Base-by-base conservation (phyloP, 1,140 invertebrate species). In the Aphaenogaster rudis region DNA sequence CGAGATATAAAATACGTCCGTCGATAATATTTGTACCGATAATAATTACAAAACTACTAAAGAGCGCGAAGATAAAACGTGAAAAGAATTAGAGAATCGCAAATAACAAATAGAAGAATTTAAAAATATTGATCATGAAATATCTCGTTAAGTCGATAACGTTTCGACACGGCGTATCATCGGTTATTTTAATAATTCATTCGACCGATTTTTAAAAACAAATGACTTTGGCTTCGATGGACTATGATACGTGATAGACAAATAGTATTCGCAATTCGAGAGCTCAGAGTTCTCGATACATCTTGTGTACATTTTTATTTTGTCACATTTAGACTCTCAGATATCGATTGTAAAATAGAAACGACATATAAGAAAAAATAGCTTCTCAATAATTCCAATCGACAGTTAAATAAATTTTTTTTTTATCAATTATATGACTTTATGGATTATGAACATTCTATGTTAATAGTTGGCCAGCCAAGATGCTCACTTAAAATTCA, bases 211-310 rank as follows among this genome's bases (percentile, higher is more conserved):
- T 33, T 71, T 54, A 11, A 21, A 59, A 86, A 92, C 93, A 21
- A 90, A 92, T 50, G 82, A 86, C 94, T 95, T 95, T 95, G 94
- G 94, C 91, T 95, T 95, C 93, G 92, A 93, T 89, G 92, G 94
- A 95, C 94, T 94, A 95, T 94, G 91, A 94, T 91, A 93, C 88
- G 88, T 94, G 82, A 79, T 88, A 86, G 33, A 87, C 33, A 76
- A 85, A 87, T 52, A 85, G 33, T 48, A 87, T 45, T 61, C 45
- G 48, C 61, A 79, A 80, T 80, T 7, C 28, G 28, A 28, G 28
- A 63, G 28, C 36, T 84, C 8, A 63, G 8, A 86, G 28, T 21
- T 86, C 54, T 84, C 21, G 21, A 67, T 9, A 42, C 36, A 59
- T 71, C 28, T 17, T 45, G 66, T 48, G 13, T 61, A 61, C 9